A percentile compares a stretch with the other conserved stretches of the same genome.
Conservation (phyloP, 2,888 invertebrate species). For the Phyto melanocephala region DNA sequence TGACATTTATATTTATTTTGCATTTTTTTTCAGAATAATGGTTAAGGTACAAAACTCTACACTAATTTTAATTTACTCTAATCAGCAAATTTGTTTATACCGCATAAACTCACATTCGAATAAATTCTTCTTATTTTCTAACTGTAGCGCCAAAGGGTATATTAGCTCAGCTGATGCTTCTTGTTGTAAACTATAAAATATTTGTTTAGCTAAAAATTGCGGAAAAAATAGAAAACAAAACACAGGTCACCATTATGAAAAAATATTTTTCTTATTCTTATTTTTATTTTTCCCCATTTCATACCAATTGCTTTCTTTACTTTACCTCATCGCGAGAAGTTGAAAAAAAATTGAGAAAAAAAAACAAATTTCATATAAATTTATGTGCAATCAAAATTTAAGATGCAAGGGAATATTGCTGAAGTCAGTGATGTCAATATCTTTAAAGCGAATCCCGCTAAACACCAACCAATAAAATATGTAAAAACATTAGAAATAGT, state of each 20-base stretch:
- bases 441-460: no score
- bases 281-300: not conserved
- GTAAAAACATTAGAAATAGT: no score
- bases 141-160: not conserved
- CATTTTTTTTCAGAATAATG: no score
- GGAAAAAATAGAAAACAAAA: conserved; percentile 22
- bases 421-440: no score
- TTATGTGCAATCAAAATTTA: conserved; percentile 25
- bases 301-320: not conserved
- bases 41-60: no score
- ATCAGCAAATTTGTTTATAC: no score
- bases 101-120: no score
- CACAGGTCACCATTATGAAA: conserved; percentile 12
- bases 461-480: no score
- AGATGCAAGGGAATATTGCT: not conserved
- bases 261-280: not conserved
- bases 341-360: not conserved
- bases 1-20: no score
- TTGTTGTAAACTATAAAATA: conserved; percentile 15
- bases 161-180: not conserved
- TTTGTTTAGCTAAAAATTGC: conserved; percentile 18
- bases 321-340: not conserved
- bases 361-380: not conserved
- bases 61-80: no score
- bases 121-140: no score